Evolutionary conservation across 2,888 invertebrate genomes (phyloP).

Genomic region (Cacoxenus indagator): DNA sequence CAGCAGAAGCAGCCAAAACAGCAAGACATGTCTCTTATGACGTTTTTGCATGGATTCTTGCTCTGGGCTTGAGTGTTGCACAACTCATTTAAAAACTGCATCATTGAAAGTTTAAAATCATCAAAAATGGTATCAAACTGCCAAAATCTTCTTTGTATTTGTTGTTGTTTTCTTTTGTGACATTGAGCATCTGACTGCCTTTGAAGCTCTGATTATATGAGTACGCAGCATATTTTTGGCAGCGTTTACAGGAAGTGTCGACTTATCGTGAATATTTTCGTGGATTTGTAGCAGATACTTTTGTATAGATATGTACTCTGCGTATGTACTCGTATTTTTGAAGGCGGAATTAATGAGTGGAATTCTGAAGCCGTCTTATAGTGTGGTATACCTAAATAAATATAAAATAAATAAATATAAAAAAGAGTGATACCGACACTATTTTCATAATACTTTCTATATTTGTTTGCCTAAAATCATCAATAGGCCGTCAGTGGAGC

Average conservation of each 20-base stretch:
- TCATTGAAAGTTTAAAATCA: background rate
- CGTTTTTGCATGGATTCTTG: background rate
- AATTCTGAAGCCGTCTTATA: too few species aligned
- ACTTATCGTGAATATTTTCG: background rate
- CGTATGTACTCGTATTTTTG: background rate
- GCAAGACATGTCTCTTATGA: background rate
- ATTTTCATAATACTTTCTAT: too few species aligned
- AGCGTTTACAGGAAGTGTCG: background rate
- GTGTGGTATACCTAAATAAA: too few species aligned
- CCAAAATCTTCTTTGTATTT: constrained; percentile 5
- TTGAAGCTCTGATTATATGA: too few species aligned
- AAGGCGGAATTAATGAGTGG: background rate
- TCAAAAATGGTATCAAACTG: background rate
- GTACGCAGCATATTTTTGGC: background rate
- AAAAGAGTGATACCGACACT: too few species aligned
- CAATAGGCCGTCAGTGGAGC: too few species aligned
- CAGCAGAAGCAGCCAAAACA: background rate
- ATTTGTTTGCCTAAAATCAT: too few species aligned
- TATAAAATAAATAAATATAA: too few species aligned
- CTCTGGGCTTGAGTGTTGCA: background rate
- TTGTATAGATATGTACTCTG: background rate
- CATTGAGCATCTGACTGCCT: background rate
- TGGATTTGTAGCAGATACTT: background rate
- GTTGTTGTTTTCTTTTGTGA: background rate
- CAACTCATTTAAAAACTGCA: background rate